These are phyloP conservation scores for Dryobota labecula DNA, from an alignment of 2,888 invertebrate genomes.

Conservation along the genomic window DNA sequence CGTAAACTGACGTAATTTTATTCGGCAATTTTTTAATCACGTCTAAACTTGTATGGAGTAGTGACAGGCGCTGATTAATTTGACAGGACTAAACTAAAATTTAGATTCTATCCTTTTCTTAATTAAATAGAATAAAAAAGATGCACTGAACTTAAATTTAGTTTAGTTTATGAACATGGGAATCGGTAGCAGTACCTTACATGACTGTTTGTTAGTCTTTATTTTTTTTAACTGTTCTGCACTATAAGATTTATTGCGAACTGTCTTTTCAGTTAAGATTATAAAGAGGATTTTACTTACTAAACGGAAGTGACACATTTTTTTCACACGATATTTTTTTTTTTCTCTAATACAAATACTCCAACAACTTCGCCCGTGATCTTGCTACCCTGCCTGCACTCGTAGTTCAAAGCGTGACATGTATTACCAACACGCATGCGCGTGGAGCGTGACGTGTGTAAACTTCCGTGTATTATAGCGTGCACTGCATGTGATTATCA, in stretches of 20 bases:
- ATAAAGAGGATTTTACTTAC: neutral
- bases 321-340: too few species aligned
- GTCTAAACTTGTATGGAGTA: too few species aligned
- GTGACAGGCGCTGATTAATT: too few species aligned
- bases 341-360: neutral
- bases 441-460: conserved; percentile 65
- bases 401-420: conserved; percentile 29
- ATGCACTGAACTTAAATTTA: too few species aligned
- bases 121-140: too few species aligned
- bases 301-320: neutral
- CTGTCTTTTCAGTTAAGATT: neutral
- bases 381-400: conserved; percentile 24
- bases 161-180: too few species aligned
- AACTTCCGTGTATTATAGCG: conserved; percentile 70
- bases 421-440: conserved; percentile 40
- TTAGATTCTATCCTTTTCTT: too few species aligned
- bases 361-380: conserved; percentile 32
- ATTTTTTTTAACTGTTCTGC: neutral
- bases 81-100: too few species aligned
- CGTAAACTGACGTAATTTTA: too few species aligned
- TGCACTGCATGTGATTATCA: conserved; percentile 45
- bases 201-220: neutral
- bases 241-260: neutral
- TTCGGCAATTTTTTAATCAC: too few species aligned
- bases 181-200: too few species aligned